Evolutionary conservation across 2,113 vertebrate species (phyloP).

Genomic region (Albula goreensis): DNA sequence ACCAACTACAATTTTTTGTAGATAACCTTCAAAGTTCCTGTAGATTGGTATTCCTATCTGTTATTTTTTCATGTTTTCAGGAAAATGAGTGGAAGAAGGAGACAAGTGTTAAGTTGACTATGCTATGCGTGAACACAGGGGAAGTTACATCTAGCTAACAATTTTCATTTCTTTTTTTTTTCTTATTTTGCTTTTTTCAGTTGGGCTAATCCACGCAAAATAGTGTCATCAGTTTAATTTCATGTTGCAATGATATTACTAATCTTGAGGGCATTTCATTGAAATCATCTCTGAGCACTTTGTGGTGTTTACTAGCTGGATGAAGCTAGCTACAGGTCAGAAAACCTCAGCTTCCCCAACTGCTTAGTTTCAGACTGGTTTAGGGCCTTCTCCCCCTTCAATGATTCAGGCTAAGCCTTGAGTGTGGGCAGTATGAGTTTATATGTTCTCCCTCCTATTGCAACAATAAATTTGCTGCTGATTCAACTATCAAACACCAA

Average conservation of each 20-base stretch:
- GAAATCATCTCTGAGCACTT: not conserved
- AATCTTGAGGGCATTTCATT: not conserved
- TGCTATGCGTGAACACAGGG: too few species aligned
- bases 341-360: not conserved
- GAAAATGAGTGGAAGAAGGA: too few species aligned
- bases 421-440: too few species aligned
- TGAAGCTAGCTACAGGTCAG: not conserved
- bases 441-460: slow-evolving; percentile 34
- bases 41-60: not conserved
- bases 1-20: not conserved
- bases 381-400: not conserved
- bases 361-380: not conserved
- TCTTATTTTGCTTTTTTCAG: too few species aligned
- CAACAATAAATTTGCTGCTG: slow-evolving; percentile 58
- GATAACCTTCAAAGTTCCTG: not conserved
- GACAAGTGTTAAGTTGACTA: too few species aligned
- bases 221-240: too few species aligned
- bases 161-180: too few species aligned
- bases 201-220: too few species aligned
- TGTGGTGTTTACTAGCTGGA: not conserved
- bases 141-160: too few species aligned
- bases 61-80: not conserved
- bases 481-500: slow-evolving; percentile 58
- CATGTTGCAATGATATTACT: too few species aligned
- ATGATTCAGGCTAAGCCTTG: not conserved